Conservation (phyloP, 2,113 vertebrate species). For the Psittacara wagleri region DNA sequence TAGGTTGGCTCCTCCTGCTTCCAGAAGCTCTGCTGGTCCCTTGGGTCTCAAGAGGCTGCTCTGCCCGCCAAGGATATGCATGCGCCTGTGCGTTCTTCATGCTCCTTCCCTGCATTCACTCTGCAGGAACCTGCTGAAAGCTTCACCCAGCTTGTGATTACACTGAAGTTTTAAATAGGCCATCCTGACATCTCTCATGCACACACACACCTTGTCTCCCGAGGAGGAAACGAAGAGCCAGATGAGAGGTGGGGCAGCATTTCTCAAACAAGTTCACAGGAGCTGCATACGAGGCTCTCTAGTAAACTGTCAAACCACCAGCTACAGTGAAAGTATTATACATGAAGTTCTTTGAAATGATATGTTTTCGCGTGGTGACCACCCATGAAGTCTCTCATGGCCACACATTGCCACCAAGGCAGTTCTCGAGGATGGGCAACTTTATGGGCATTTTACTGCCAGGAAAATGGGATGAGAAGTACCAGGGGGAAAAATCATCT, state of each 20-base stretch:
- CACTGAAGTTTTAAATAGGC: background rate
- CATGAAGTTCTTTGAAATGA: background rate
- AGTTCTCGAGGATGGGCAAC: background rate
- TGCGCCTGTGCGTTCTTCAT: accelerated
- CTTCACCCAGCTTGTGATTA: background rate
- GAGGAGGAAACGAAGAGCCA: background rate
- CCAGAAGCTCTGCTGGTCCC: background rate
- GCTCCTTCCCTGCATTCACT: accelerated
- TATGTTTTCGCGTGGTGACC: background rate
- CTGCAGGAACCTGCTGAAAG: background rate
- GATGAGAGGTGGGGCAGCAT: background rate
- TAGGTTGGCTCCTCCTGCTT: background rate
- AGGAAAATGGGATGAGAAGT: background rate
- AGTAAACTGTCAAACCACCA: background rate
- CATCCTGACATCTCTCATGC: background rate
- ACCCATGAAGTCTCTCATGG: background rate
- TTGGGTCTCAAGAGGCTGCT: background rate
- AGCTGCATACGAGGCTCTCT: background rate
- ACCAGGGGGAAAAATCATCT: background rate
- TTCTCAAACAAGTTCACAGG: background rate
- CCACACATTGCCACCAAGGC: slow-evolving; percentile 15
- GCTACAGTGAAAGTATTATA: background rate
- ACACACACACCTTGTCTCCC: background rate
- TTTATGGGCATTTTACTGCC: slow-evolving; percentile 6
- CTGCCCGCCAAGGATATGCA: accelerated